These are phyloP conservation scores for Dallia pectoralis DNA, from an alignment of 2,797 vertebrate species.

Conservation along the genomic window DNA sequence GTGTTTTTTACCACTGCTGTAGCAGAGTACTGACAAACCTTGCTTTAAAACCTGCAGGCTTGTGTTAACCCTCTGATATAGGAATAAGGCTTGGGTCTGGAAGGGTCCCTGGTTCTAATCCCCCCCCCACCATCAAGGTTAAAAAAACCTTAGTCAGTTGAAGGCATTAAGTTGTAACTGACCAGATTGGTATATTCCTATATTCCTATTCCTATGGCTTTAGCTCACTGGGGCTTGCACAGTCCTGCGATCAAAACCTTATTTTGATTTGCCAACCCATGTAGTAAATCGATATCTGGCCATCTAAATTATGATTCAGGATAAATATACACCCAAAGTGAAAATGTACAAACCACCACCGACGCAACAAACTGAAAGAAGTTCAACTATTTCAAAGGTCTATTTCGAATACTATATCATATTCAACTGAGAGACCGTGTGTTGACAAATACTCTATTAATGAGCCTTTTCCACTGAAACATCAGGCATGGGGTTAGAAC, in stretches of 20 bases:
- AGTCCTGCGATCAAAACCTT: not conserved
- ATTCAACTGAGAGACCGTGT: constrained; percentile 53
- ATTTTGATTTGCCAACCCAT: too few relatives aligned
- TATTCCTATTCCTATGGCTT: too few relatives aligned
- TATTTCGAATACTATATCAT: constrained; percentile 51
- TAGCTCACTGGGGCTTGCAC: not conserved
- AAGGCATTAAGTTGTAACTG: too few relatives aligned
- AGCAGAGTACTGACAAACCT: not conserved
- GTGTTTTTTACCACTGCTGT: constrained; percentile 25
- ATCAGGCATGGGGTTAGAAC: constrained; percentile 57
- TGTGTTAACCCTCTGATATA: not conserved
- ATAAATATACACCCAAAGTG: constrained; percentile 46
- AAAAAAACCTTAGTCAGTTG: too few relatives aligned
- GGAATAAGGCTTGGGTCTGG: too few relatives aligned
- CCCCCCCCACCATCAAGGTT: too few relatives aligned
- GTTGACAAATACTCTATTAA: constrained; percentile 74
- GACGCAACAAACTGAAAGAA: not conserved
- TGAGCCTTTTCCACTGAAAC: constrained; percentile 61
- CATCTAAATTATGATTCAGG: constrained; percentile 4
- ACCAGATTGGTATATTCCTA: too few relatives aligned
- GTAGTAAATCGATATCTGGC: constrained; percentile 28
- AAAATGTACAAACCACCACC: constrained; percentile 29
- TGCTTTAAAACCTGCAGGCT: not conserved
- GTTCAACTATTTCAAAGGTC: constrained; percentile 7
- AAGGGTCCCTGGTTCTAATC: too few relatives aligned